These are phyloP conservation scores for Agrochola litura DNA, from an alignment of 2,888 invertebrate species.

Conservation along the genomic window DNA sequence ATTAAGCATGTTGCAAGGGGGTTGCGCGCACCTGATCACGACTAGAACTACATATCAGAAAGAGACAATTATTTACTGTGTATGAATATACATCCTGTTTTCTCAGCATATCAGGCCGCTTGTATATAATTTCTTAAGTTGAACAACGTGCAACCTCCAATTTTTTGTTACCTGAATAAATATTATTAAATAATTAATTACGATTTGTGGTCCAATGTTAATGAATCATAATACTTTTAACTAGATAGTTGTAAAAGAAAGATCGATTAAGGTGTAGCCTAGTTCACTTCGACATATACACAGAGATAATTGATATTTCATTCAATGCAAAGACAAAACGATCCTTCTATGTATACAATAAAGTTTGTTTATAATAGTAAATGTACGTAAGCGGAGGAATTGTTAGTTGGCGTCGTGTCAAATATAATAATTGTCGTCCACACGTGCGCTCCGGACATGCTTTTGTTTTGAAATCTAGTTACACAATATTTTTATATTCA, in stretches of 20 bases:
- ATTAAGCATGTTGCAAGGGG: conserved; percentile 83
- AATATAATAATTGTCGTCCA: conserved; percentile 62
- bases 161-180: conserved; percentile 91
- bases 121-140: conserved; percentile 64
- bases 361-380: conserved; percentile 63
- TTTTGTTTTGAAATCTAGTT: conserved; percentile 47
- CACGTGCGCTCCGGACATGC: conserved; percentile 63
- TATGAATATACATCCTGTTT: conserved; percentile 68
- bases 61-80: conserved; percentile 67
- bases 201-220: conserved; percentile 91
- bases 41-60: conserved; percentile 80
- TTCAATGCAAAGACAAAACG: conserved; percentile 72
- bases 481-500: conserved; percentile 84
- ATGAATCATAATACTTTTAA: conserved; percentile 88
- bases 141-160: conserved; percentile 80
- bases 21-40: conserved; percentile 73
- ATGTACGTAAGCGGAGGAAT: conserved; percentile 64
- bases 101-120: conserved; percentile 80
- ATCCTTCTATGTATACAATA: conserved; percentile 71
- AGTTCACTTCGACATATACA: conserved; percentile 75
- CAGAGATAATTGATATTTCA: conserved; percentile 60
- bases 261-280: conserved; percentile 82
- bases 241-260: conserved; percentile 86
- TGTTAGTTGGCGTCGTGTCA: conserved; percentile 60
- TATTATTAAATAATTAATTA: conserved; percentile 89